Evolutionary conservation across 2,113 vertebrate genomes (phyloP), one percentile per base, ranked within the genome.

Genomic region (Rhinolophus sinicus): DNA sequence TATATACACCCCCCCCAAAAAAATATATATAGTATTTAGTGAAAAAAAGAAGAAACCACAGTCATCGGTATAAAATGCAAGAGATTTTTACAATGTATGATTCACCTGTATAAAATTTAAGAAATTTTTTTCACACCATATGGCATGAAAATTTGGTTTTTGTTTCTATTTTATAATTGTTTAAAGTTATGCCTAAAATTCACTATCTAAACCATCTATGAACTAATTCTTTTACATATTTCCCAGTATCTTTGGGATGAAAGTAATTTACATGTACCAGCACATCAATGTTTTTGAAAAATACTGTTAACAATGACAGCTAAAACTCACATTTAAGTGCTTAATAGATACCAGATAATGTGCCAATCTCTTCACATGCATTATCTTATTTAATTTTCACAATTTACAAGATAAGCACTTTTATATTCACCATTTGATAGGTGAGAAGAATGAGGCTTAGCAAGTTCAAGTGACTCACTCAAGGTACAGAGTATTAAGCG

Each of bases 271-370:
- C 24, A 76, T 64, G 24, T 35, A 85, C 30, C 54, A 88, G 33
- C n/a, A 69, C 8, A n/a, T 85, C 13, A 76, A 24, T 58, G 28
- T 89, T 65, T 94, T 65, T 88, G 33, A 88, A 90, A 94, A 90
- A 70, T 69, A 70, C 26, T 44, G 56, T 77, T 90, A 89, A 77
- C 52, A 80, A 76, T 65, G 26, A 77, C 5, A 82, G 12, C 8
- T 84, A 69, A 89, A 78, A 69, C 2, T 35, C 35, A 60, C 21
- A 84, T 60, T 84, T 67, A 87, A 58, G 21, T 95, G n/a, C 65
- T 86, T 76, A 65, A 19, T 60, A 58, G 44, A 15, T 40, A 69
- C 9, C 15, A 81, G 52, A 33, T 16, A 77, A 93, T 76, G 22
- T 72, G 58, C 7, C 64, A 54, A 52, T 80, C 47, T 94, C 44